Base-by-base conservation (phyloP, 1,140 invertebrate genomes). In the Leptoteleia sp. region DNA sequence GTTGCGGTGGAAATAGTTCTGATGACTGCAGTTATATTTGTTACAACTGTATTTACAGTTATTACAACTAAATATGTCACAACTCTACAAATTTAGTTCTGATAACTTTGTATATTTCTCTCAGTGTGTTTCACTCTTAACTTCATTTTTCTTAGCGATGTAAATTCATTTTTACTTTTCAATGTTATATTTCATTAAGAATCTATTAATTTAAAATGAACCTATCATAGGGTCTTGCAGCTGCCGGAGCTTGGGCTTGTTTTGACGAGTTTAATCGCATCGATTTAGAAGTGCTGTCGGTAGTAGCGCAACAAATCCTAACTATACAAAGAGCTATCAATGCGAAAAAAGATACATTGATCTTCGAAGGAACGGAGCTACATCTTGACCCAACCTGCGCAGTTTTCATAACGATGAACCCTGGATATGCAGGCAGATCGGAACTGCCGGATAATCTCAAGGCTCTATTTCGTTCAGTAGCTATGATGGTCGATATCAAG, bases 331-430 rank as follows among this genome's bases (percentile, higher is more conserved):
- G 93, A 84, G 94, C 93, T 25, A 96, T 98, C 54, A 94, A 94
- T 79, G 93, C 95, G 0, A 94, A 93, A 0, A 87, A 92, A 17
- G 90, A 93, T 5, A 93, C 91, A 8, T 85, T 99, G 8, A 75
- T 96, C 4, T 98, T 99, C 89, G 97, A 98, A 89, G 97, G 96
- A 12, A 97, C 96, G 0, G 92, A 96, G 62, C 87, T 98, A 4
- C 93, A 91, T 8, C 87, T 99, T 33, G 95, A 98, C 88, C 95
- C 95, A n/a, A 94, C 94, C 1, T 98, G 97, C 86, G 95, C 96
- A 2, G 94, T 98, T 3, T 99, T 98, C 81, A 98, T 98, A 61
- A 98, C 97, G 4, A 98, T 98, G 97, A 98, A 98, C 90, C 96
- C 96, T 6, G 95, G 96, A 57, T 98, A 98, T 87, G 96, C 96